Evolutionary conservation across 2,797 vertebrate species (phyloP).

Genomic region (Siniperca scherzeri): DNA sequence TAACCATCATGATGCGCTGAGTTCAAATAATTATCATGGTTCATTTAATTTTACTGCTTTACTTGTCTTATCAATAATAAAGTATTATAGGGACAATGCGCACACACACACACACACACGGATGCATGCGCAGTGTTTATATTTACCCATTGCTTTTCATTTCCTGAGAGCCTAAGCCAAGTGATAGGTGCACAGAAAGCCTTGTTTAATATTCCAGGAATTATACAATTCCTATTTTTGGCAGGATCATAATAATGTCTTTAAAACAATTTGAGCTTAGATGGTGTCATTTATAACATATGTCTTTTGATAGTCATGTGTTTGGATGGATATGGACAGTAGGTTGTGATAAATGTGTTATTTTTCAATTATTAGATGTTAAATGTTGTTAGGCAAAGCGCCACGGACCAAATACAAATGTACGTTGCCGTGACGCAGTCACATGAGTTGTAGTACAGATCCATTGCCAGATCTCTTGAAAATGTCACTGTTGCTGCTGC

Average conservation of each 20-base stretch:
- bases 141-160: constrained; percentile 66
- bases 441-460: constrained; percentile 9
- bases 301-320: background rate
- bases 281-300: background rate
- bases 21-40: constrained; percentile 47
- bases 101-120: constrained; percentile 12
- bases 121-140: constrained; percentile 42
- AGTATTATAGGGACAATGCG: background rate
- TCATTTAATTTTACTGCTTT: constrained; percentile 66
- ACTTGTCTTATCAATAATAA: constrained; percentile 40
- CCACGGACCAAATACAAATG: constrained; percentile 2
- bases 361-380: constrained; percentile 3
- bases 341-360: background rate
- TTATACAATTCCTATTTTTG: constrained; percentile 28
- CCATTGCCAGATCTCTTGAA: background rate
- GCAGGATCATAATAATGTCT: background rate
- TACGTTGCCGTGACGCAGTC: background rate
- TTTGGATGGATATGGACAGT: background rate
- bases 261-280: background rate
- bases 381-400: background rate
- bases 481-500: constrained; percentile 15
- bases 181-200: constrained; percentile 23
- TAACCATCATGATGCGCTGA: constrained; percentile 1
- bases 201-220: constrained; percentile 60
- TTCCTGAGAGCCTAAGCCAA: constrained; percentile 60